These are phyloP conservation scores for Drosophila yakuba DNA, from an alignment of 1,140 invertebrate species.

Conservation along the genomic window DNA sequence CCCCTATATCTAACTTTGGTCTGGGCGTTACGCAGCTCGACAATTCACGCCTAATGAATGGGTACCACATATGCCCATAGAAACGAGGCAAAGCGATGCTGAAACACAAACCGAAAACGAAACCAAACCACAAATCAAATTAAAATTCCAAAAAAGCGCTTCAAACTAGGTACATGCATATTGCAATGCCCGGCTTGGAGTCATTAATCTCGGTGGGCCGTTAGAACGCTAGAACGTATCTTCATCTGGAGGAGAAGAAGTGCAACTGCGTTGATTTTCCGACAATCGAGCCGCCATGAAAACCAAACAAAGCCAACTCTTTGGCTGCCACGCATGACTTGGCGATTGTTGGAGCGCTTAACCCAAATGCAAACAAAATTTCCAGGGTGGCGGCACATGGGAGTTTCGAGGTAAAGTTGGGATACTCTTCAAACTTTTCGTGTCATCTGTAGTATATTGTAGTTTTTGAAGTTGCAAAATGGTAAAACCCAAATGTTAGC, in stretches of 20 bases:
- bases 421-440: neutral
- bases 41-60: constrained; percentile 40
- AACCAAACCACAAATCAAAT: constrained; percentile 74
- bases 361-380: constrained; percentile 61
- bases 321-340: constrained; percentile 68
- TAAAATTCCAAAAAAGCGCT: constrained; percentile 69
- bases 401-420: neutral
- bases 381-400: neutral
- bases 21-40: constrained; percentile 53
- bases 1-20: constrained; percentile 65
- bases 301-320: constrained; percentile 42
- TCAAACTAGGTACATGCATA: constrained; percentile 9
- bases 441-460: too few relatives aligned
- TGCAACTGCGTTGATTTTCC: constrained; percentile 43
- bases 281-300: constrained; percentile 17
- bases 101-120: constrained; percentile 25
- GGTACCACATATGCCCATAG: constrained; percentile 24
- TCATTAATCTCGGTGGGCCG: constrained; percentile 49
- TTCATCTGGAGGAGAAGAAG: constrained; percentile 23
- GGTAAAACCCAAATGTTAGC: neutral
- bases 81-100: constrained; percentile 23
- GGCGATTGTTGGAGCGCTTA: constrained; percentile 70
- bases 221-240: constrained; percentile 55
- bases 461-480: neutral
- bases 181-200: constrained; percentile 21